Conservation (phyloP, 1,140 invertebrate species). For the Aporrectodea caliginosa region DNA sequence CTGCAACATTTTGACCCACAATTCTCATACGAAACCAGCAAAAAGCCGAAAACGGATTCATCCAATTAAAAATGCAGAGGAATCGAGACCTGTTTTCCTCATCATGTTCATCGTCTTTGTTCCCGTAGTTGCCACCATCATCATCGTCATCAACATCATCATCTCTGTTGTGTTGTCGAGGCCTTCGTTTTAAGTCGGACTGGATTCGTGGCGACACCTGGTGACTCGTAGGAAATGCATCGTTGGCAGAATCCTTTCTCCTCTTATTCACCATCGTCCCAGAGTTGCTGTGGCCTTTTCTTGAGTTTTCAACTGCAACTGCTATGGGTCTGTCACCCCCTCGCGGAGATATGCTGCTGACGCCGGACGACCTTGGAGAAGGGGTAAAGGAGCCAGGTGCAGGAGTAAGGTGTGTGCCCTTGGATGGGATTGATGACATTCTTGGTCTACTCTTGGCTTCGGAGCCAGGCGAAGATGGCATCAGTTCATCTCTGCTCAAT, state of each 20-base stretch:
- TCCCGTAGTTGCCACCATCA: not conserved
- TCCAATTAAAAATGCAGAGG: not conserved
- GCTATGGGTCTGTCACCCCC: not conserved
- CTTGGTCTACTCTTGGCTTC: not conserved
- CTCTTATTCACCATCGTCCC: too few species aligned
- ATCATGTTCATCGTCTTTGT: too few species aligned
- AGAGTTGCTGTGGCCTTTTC: too few species aligned
- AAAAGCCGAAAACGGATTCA: not conserved
- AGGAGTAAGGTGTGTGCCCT: too few species aligned
- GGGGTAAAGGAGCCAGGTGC: too few species aligned
- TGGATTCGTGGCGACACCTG: not conserved
- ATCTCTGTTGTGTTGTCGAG: not conserved
- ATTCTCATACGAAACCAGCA: not conserved
- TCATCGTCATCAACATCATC: not conserved
- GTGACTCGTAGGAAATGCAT: not conserved
- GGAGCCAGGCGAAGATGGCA: not conserved
- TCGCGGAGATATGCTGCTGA: not conserved
- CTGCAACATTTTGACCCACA: not conserved
- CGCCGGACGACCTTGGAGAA: not conserved
- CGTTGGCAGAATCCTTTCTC: not conserved
- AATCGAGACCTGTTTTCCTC: not conserved
- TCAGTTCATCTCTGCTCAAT: not conserved
- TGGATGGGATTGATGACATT: not conserved
- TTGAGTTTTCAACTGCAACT: too few species aligned
- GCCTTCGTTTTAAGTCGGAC: not conserved